Evolutionary conservation across 2,113 vertebrate genomes (phyloP).

Genomic region (Sterna hirundo): DNA sequence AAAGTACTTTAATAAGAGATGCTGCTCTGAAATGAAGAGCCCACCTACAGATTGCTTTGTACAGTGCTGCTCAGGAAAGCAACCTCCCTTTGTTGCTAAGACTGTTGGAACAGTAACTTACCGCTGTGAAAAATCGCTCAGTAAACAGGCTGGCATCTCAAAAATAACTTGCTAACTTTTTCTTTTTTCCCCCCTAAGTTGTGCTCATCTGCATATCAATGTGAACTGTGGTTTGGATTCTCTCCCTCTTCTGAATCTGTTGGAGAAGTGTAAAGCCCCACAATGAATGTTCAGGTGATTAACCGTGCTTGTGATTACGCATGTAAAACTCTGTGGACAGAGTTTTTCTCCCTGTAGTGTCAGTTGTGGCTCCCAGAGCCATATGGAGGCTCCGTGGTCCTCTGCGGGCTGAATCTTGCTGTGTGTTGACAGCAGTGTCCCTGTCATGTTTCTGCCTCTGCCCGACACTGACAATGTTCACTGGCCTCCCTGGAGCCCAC

Average conservation of each 20-base stretch:
- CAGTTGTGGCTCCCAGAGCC: neutral
- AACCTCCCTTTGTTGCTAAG: neutral
- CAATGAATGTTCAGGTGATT: neutral
- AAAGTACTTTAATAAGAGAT: neutral
- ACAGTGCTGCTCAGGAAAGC: neutral
- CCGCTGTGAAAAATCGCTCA: neutral
- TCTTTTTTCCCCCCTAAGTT: neutral
- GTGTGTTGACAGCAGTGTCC: neutral
- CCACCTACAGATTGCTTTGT: neutral
- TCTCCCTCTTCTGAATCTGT: neutral
- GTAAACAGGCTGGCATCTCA: neutral
- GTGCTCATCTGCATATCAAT: neutral
- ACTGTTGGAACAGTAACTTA: neutral
- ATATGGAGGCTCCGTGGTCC: neutral
- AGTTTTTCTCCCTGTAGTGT: neutral
- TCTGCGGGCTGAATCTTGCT: neutral
- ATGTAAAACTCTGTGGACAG: neutral
- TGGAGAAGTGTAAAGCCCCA: neutral
- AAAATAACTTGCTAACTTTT: neutral
- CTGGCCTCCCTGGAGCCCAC: neutral
- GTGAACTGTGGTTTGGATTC: neutral
- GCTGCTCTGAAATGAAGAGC: neutral
- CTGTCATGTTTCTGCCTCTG: neutral
- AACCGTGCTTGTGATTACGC: neutral
- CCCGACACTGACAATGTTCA: neutral